A percentile compares a stretch with the other conserved stretches of the same genome.
phyloP scores from a whole-genome alignment of 30 jellyfish, hydroid and myxozoan species.

The Euphysa ruthae region DNA sequence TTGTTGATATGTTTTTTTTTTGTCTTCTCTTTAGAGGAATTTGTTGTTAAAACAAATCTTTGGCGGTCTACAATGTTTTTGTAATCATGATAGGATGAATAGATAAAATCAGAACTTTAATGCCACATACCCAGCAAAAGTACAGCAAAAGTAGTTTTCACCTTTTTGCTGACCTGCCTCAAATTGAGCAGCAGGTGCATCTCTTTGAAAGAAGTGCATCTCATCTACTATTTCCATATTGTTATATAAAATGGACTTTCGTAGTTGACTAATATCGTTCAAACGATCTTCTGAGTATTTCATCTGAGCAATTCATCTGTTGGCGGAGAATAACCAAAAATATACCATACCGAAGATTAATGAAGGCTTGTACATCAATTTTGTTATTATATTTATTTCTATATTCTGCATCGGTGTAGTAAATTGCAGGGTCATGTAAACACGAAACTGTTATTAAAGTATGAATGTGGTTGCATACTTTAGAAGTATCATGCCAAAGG shows the following conservation, averaged over 20 bases:
- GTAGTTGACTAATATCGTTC: not conserved
- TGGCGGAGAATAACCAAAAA: not conserved
- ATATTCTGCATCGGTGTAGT: not conserved
- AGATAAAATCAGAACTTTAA: not conserved
- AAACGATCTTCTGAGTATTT: not conserved
- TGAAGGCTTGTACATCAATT: not conserved
- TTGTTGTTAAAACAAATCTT: not conserved
- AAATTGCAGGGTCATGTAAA: slow-evolving; percentile 8
- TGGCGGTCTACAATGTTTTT: not conserved
- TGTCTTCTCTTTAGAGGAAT: not conserved
- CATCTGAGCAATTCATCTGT: slow-evolving; percentile 5
- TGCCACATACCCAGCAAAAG: slow-evolving; percentile 10
- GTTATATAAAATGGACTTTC: not conserved
- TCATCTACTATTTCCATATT: not conserved
- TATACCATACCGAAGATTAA: slow-evolving; percentile 1
- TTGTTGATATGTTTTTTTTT: not conserved
- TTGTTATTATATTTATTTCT: not conserved
- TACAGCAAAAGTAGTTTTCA: not conserved
- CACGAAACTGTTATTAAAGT: not conserved
- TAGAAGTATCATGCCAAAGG: slow-evolving; percentile 10
- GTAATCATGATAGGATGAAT: not conserved
- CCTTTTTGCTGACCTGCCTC: slow-evolving; percentile 12
- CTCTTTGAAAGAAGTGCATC: not conserved
- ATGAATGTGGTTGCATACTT: slow-evolving; percentile 7
- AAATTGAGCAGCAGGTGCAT: slow-evolving; percentile 13